Percentiles rank a stretch among this genome's conserved stretches.
These are phyloP conservation scores for Neodiprion virginianus DNA, from an alignment of 1,140 invertebrate genomes.

Conservation along the genomic window DNA sequence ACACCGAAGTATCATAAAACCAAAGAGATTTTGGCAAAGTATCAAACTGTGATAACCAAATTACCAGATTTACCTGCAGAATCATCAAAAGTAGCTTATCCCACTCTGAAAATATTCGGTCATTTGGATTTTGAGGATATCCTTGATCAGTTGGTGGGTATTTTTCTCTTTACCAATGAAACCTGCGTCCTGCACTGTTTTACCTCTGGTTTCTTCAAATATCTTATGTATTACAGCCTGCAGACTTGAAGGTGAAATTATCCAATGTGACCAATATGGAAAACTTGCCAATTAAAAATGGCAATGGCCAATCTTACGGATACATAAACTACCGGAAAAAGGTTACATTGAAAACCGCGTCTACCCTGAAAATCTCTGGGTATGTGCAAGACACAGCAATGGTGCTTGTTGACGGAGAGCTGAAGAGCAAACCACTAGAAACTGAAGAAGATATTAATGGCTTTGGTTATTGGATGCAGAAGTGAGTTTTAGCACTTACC, in stretches of 20 bases:
- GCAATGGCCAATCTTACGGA: constrained; percentile 66
- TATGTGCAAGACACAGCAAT: constrained; percentile 64
- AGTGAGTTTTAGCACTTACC: constrained; percentile 36
- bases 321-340: constrained; percentile 64
- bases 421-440: constrained; percentile 49
- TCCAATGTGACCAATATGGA: constrained; percentile 62
- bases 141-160: constrained; percentile 36
- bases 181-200: not conserved
- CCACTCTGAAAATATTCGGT: constrained; percentile 32
- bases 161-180: not conserved
- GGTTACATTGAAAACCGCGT: constrained; percentile 22
- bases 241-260: constrained; percentile 23
- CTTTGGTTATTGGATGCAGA: constrained; percentile 60
- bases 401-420: constrained; percentile 57
- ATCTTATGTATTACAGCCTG: constrained; percentile 14
- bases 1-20: constrained; percentile 56
- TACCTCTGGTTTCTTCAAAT: not conserved
- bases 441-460: constrained; percentile 41
- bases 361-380: constrained; percentile 54
- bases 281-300: constrained; percentile 63
- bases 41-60: constrained; percentile 52
- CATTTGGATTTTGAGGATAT: constrained; percentile 45
- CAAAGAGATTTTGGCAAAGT: constrained; percentile 45
- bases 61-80: constrained; percentile 46
- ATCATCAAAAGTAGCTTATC: constrained; percentile 44